phyloP scores from a whole-genome alignment of 2,888 invertebrate genomes.

The Bombylius major region DNA sequence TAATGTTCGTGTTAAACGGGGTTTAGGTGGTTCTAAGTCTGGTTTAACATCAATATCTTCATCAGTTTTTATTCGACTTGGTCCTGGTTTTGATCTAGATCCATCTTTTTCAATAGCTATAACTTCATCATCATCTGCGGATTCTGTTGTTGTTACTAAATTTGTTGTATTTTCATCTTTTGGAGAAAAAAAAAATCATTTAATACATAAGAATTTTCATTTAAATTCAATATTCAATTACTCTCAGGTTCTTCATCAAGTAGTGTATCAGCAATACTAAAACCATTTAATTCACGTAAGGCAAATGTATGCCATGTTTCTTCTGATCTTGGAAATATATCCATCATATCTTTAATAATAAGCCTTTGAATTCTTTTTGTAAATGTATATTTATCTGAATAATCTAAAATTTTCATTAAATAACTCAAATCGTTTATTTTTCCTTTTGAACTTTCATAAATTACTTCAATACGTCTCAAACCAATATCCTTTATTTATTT shows the following conservation, averaged over 20 bases:
- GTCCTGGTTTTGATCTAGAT: background rate
- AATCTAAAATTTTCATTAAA: conserved; percentile 46
- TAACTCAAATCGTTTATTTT: conserved; percentile 44
- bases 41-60: background rate
- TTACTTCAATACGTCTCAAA: conserved; percentile 43
- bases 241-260: no score
- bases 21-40: background rate
- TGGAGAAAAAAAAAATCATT: no score
- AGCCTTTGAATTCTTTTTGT: conserved; percentile 44
- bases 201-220: no score
- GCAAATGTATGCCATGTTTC: conserved; percentile 48
- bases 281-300: conserved; percentile 43
- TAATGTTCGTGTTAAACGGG: conserved; percentile 21
- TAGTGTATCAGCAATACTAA: conserved; percentile 23
- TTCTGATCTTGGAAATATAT: conserved; percentile 40
- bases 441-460: conserved; percentile 48
- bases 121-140: background rate
- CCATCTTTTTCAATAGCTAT: background rate
- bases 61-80: background rate
- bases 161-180: background rate
- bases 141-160: background rate
- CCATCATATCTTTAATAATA: conserved; percentile 41
- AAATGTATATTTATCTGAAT: conserved; percentile 45
- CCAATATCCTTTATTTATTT: conserved; percentile 19
- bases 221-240: no score